These are phyloP conservation scores for Orchestes rusci DNA, from an alignment of 2,888 invertebrate species.

Conservation along the genomic window DNA sequence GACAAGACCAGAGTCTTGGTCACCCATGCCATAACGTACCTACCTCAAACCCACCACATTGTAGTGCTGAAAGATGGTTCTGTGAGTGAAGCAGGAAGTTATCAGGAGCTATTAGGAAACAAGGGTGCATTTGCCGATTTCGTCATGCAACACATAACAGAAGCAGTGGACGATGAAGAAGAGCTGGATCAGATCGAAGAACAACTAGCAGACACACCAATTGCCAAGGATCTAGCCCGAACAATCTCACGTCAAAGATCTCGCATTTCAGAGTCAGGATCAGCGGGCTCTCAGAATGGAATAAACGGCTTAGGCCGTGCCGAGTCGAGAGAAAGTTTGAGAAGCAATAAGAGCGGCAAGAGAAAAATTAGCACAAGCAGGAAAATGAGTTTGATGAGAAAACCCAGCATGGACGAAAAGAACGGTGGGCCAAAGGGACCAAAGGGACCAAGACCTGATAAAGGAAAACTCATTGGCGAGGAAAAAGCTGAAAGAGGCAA, in stretches of 20 bases:
- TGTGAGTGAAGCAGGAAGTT: constrained; percentile 46
- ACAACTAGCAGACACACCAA: constrained; percentile 54
- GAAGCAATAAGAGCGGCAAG: constrained; percentile 42
- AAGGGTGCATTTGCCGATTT: constrained; percentile 40
- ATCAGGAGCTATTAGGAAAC: constrained; percentile 42
- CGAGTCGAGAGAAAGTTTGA: constrained; percentile 48
- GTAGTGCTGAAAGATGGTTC: constrained; percentile 47
- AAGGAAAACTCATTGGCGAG: constrained; percentile 43
- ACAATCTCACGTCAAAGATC: constrained; percentile 53
- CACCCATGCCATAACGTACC: constrained; percentile 52
- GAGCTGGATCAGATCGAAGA: constrained; percentile 61
- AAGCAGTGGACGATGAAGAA: constrained; percentile 39
- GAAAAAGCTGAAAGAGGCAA: constrained; percentile 45
- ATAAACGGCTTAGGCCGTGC: constrained; percentile 30
- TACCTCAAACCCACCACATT: constrained; percentile 49
- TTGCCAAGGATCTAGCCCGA: constrained; percentile 57
- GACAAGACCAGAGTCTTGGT: constrained; percentile 48
- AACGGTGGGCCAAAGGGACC: constrained; percentile 7
- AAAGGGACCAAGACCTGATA: constrained; percentile 7
- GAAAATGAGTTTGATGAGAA: neutral
- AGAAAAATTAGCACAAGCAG: constrained; percentile 35
- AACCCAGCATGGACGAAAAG: constrained; percentile 1
- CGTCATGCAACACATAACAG: constrained; percentile 30
- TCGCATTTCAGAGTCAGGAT: constrained; percentile 27
- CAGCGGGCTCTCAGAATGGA: constrained; percentile 14